Conservation (phyloP, 1,140 invertebrate species). For the Cotesia chilonis region DNA sequence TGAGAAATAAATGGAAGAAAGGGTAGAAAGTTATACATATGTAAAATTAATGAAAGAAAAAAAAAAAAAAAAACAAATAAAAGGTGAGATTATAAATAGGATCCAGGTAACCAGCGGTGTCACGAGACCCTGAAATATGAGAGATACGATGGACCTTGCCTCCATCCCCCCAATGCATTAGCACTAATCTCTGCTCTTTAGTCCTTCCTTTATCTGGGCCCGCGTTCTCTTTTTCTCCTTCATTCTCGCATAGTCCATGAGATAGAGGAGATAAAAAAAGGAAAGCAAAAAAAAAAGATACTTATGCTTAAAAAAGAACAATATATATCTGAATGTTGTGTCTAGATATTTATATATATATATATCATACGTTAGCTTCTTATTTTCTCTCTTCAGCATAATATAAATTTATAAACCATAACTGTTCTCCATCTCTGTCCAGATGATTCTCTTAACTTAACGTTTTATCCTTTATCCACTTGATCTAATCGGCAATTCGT, state of each 20-base stretch:
- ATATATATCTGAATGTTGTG: too few relatives aligned
- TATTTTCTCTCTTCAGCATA: slow-evolving; percentile 11
- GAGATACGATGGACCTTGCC: slow-evolving; percentile 61
- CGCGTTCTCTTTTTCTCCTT: slow-evolving; percentile 42
- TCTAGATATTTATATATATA: too few relatives aligned
- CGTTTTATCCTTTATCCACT: slow-evolving; percentile 25
- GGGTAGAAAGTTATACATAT: not conserved
- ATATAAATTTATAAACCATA: slow-evolving; percentile 16
- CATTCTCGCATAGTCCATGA: slow-evolving; percentile 19
- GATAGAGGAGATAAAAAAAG: slow-evolving; percentile 19
- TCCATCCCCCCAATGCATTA: slow-evolving; percentile 60
- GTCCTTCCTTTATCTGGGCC: slow-evolving; percentile 63
- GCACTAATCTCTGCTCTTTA: slow-evolving; percentile 67
- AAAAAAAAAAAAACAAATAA: slow-evolving; percentile 12
- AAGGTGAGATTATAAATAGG: slow-evolving; percentile 57
- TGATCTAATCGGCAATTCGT: slow-evolving; percentile 64
- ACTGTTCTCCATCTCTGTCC: slow-evolving; percentile 30
- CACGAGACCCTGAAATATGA: slow-evolving; percentile 66
- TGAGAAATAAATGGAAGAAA: not conserved
- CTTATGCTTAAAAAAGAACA: too few relatives aligned
- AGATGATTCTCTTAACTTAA: slow-evolving; percentile 27
- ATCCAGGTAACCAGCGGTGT: slow-evolving; percentile 64
- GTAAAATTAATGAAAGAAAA: not conserved
- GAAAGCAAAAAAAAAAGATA: too few relatives aligned
- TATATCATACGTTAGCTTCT: slow-evolving; percentile 19